Evolutionary conservation across 2,113 vertebrate species (phyloP).

Genomic region (Etia nguti): DNA sequence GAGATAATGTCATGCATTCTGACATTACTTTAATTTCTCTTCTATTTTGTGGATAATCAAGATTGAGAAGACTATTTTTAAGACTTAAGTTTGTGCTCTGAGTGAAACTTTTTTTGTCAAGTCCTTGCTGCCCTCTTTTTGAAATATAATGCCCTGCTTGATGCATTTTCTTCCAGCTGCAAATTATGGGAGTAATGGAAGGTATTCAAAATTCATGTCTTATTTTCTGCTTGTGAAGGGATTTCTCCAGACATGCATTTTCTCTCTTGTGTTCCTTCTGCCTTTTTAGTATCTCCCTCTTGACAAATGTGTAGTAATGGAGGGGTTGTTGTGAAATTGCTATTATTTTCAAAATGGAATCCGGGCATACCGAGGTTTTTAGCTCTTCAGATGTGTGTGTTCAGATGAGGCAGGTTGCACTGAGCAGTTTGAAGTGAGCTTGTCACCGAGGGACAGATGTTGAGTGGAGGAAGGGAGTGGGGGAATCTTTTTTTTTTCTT

Average conservation of each 20-base stretch:
- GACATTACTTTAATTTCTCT: conserved; percentile 21
- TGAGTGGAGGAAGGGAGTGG: conserved; percentile 34
- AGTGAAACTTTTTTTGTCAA: conserved; percentile 11
- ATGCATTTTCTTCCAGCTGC: conserved; percentile 62
- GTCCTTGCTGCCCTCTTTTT: conserved; percentile 17
- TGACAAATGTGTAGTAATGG: conserved; percentile 65
- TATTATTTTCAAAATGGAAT: conserved; percentile 67
- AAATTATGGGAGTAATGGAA: conserved; percentile 61
- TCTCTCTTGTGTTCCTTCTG: conserved; percentile 29
- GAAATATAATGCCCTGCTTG: conserved; percentile 50
- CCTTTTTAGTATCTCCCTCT: conserved; percentile 35
- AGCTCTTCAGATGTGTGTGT: conserved; percentile 57
- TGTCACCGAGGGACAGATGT: conserved; percentile 59
- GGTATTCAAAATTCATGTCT: conserved; percentile 53
- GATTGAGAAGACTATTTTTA: not conserved
- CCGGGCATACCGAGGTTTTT: conserved; percentile 56
- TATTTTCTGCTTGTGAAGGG: conserved; percentile 59
- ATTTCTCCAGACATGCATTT: conserved; percentile 62
- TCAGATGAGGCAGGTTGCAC: conserved; percentile 53
- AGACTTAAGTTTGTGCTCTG: not conserved
- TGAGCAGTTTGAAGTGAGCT: conserved; percentile 60
- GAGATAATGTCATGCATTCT: conserved; percentile 5
- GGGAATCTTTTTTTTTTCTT: conserved; percentile 34
- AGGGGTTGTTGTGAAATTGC: conserved; percentile 64
- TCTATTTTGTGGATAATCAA: not conserved